These are phyloP conservation scores for Puffinus mauretanicus DNA, from an alignment of 2,113 vertebrate species.

Conservation along the genomic window DNA sequence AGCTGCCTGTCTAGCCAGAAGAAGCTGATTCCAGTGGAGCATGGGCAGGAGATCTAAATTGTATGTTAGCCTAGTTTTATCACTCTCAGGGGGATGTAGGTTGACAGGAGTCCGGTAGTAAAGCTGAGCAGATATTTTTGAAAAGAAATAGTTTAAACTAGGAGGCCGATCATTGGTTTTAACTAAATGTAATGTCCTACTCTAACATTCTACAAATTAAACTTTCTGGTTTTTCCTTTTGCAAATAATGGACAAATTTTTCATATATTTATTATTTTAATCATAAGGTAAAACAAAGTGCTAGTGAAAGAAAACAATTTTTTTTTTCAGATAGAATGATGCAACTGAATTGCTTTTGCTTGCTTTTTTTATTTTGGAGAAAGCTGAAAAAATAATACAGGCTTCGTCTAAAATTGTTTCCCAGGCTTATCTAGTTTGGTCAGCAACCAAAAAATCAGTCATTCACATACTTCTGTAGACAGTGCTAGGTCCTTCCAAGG, in stretches of 20 bases:
- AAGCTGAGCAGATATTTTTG: background rate
- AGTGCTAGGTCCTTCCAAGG: background rate
- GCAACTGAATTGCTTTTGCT: background rate
- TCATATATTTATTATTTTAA: background rate
- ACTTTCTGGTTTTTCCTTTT: background rate
- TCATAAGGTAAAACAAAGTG: background rate
- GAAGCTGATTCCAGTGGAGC: background rate
- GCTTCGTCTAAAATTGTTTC: background rate
- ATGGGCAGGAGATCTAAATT: background rate
- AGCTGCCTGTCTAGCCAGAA: slow-evolving; percentile 24
- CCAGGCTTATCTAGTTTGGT: background rate
- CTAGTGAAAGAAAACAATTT: background rate
- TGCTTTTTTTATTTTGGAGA: background rate
- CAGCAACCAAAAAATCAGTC: background rate
- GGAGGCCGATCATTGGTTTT: fast-evolving
- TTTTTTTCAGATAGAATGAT: background rate
- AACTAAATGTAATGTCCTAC: background rate
- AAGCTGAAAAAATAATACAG: background rate
- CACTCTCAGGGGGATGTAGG: background rate
- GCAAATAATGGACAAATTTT: background rate
- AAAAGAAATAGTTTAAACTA: background rate
- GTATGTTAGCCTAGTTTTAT: background rate
- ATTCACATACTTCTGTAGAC: background rate
- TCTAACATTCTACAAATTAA: background rate
- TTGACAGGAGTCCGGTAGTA: background rate